Evolutionary conservation across 2,113 vertebrate genomes (phyloP), one percentile per base, ranked within the genome.

Genomic region (Conger conger): DNA sequence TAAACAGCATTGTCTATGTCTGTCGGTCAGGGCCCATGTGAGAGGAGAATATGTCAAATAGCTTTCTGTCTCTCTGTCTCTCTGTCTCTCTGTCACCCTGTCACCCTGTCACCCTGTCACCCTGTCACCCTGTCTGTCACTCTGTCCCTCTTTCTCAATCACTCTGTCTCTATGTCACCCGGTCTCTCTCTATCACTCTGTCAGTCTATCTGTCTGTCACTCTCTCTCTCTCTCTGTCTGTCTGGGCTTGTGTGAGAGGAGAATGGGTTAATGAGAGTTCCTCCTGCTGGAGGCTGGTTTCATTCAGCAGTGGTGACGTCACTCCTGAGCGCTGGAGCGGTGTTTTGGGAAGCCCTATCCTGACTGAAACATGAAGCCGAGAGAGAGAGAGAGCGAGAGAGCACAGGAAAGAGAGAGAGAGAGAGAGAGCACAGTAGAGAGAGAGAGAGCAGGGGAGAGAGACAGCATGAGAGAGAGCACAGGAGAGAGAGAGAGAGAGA

Each of bases 311-410:
- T 84, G 89, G 84, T 91, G 89, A 92, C 85, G 89, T 92, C 83
- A 53, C 79, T 57, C 77, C 80, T 35, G 76, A 90, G 86, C 2
- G 36, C 82, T 79, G 87, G 7, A 2, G 57, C 57, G 84, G 82
- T 82, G 87, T 86, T 88, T 90, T 90, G 85, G 81, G 86, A 89
- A 91, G 38, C 88, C 87, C 87, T 88, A 84, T 92, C 86, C 86
- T 86, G 83, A 89, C 90, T 85, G 76, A 92, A 96, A 95, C 89
- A 85, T 92, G 93, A 95, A 93, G 90, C 94, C 91, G 85, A 78
- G 78, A 86, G 89, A 85, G 86, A 85, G 88, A 86, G 88, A 87
- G 87, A 79, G 83, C 33, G 83, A 78, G 82, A 84, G 53, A 13
- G 86, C 78, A 76, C 85, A 88, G 84, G 86, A 85, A 33, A 63